Base-by-base conservation (phyloP, 2,113 vertebrate species). In the Actenoides lindsayi region DNA sequence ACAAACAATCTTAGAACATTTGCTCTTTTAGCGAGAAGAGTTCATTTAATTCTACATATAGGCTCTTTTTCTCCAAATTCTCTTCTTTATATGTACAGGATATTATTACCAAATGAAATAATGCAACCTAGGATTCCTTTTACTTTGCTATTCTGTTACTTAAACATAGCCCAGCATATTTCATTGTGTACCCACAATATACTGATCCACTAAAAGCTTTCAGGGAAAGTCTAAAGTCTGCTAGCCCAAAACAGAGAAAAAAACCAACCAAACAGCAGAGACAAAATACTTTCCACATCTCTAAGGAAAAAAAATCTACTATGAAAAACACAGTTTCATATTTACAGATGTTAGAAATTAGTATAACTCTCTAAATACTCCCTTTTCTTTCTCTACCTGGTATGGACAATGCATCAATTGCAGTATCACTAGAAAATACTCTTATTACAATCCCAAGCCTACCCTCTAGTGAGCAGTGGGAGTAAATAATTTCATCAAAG, bases 391-490 rank as follows among this genome's bases (percentile, higher is more conserved):
- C 83, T 57, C 67, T 89, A 74, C 35, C 37, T 28, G 44, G 46
- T 65, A 48, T 20, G 41, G 64, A 37, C 74, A 91, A 62, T 19
- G 44, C 62, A 89, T 59, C 41, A 67, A 37, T 44, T 50, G 87
- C 71, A 65, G 21, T 39, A 82, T 13, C 46, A 27, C 41, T 85
- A 57, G 51, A 68, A 70, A 90, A 93, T 10, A 57, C 15, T 76
- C 62, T 41, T 48, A 82, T 77, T 91, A 68, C 44, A 96, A 96
- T 96, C 94, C 94, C 97, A 97, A 97, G 96, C 31, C 96, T 94
- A 95, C 97, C 97, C 97, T 95, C 97, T 97, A 97, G 96, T 93
- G 97, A 97, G 93, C 96, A 95, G 46, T 46, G 37, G 44, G 79
- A 96, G 95, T 62, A 97, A 92, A 94, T 95, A 31, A 79, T 41